phyloP scores from a whole-genome alignment of 1,140 invertebrate species.

The Neuroterus valhalla region DNA sequence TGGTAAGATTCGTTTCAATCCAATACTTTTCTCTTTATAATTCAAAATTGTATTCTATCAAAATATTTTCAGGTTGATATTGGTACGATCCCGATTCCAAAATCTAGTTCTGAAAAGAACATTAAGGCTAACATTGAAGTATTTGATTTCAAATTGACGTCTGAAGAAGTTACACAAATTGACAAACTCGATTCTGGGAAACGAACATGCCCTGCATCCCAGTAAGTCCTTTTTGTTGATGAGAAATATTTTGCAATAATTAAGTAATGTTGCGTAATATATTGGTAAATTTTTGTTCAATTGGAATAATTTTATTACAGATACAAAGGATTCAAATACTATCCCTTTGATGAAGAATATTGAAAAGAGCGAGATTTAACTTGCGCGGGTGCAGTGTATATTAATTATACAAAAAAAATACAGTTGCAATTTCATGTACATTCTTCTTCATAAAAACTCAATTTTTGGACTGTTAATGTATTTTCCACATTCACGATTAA shows the following conservation, averaged over 20 bases:
- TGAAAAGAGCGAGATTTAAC: too few species aligned
- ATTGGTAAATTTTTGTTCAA: neutral
- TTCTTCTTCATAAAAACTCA: too few species aligned
- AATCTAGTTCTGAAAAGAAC: slow-evolving; percentile 81
- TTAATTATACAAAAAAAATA: too few species aligned
- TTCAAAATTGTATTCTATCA: neutral
- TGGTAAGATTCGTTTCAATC: slow-evolving; percentile 72
- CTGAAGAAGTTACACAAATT: slow-evolving; percentile 77
- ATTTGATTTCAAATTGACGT: slow-evolving; percentile 82
- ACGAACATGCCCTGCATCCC: slow-evolving; percentile 46
- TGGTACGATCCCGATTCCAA: slow-evolving; percentile 80
- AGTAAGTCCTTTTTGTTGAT: slow-evolving; percentile 43
- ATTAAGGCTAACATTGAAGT: slow-evolving; percentile 84
- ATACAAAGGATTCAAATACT: slow-evolving; percentile 23
- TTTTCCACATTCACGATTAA: too few species aligned
- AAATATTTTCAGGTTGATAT: slow-evolving; percentile 55
- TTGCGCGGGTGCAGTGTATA: too few species aligned
- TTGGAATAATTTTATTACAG: neutral
- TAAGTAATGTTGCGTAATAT: neutral
- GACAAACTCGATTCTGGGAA: slow-evolving; percentile 52
- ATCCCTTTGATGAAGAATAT: neutral
- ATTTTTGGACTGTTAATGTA: too few species aligned
- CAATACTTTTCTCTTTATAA: neutral
- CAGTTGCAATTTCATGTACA: too few species aligned
- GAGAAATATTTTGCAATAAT: neutral